phyloP scores from a whole-genome alignment of 2,888 invertebrate species.

The Mactromeris polynyma region DNA sequence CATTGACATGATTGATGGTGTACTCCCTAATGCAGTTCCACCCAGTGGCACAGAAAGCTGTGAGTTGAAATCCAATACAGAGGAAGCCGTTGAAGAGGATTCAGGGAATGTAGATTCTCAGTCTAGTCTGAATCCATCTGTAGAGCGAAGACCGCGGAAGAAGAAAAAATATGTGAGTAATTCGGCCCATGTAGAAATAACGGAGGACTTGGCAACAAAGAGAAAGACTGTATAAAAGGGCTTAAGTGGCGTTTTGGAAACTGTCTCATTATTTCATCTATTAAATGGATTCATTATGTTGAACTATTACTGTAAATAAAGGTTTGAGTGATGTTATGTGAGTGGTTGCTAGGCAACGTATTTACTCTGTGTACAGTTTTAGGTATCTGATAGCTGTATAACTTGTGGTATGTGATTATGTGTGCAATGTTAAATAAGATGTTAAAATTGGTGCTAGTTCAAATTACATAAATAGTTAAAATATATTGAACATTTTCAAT shows the following conservation, averaged over 20 bases:
- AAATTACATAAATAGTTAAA: background rate
- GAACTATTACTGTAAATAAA: background rate
- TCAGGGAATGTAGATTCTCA: background rate
- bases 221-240: constrained; percentile 23
- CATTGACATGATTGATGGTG: constrained; percentile 49
- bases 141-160: background rate
- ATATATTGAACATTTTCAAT: background rate
- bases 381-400: background rate
- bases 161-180: constrained; percentile 18
- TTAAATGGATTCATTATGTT: no score
- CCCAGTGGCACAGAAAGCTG: constrained; percentile 2
- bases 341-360: background rate
- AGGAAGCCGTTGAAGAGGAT: background rate
- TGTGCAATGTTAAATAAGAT: background rate
- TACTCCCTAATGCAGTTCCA: constrained; percentile 38
- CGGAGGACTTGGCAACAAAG: constrained; percentile 4
- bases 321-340: background rate
- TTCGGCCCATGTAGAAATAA: background rate
- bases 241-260: background rate
- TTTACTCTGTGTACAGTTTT: background rate
- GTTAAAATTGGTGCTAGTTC: background rate
- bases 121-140: no score
- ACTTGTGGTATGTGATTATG: background rate
- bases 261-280: background rate
- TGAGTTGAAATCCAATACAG: background rate